A percentile compares a stretch with the other conserved stretches of the same genome.
phyloP scores from a whole-genome alignment of 1,140 invertebrate species.

The Bradysia coprophila region DNA sequence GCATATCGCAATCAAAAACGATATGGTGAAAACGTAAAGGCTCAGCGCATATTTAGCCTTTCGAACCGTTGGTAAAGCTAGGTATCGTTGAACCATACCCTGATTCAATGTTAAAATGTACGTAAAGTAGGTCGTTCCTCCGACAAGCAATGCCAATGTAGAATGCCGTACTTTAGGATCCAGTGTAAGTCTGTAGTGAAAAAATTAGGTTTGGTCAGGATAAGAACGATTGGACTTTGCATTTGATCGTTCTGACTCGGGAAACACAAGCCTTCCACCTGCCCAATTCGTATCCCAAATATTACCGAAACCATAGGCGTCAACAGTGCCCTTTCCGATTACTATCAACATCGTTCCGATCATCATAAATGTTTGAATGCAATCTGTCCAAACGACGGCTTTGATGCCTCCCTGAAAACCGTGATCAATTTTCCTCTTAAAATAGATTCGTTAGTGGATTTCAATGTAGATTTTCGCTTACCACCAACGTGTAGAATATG shows the following conservation, averaged over 20 bases:
- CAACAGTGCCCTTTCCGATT: slow-evolving; percentile 55
- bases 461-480: not conserved
- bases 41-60: too few relatives aligned
- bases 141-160: too few relatives aligned
- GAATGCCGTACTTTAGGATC: not conserved
- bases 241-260: slow-evolving; percentile 55
- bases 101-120: too few relatives aligned
- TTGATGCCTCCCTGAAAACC: slow-evolving; percentile 63
- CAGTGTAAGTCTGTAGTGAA: not conserved
- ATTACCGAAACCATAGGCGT: slow-evolving; percentile 52
- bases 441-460: not conserved
- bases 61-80: too few relatives aligned
- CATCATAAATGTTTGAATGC: slow-evolving; percentile 74
- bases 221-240: not conserved
- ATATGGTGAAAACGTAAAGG: too few relatives aligned
- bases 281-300: slow-evolving; percentile 48
- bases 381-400: slow-evolving; percentile 87
- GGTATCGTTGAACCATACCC: too few relatives aligned
- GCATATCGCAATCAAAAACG: too few relatives aligned
- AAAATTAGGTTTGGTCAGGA: too few relatives aligned
- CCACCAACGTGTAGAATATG: slow-evolving; percentile 28
- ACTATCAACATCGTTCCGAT: slow-evolving; percentile 64
- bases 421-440: not conserved
- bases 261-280: slow-evolving; percentile 53
- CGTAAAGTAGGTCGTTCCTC: too few relatives aligned